phyloP scores from a whole-genome alignment of 1,140 invertebrate species.

The Dreissena polymorpha region DNA sequence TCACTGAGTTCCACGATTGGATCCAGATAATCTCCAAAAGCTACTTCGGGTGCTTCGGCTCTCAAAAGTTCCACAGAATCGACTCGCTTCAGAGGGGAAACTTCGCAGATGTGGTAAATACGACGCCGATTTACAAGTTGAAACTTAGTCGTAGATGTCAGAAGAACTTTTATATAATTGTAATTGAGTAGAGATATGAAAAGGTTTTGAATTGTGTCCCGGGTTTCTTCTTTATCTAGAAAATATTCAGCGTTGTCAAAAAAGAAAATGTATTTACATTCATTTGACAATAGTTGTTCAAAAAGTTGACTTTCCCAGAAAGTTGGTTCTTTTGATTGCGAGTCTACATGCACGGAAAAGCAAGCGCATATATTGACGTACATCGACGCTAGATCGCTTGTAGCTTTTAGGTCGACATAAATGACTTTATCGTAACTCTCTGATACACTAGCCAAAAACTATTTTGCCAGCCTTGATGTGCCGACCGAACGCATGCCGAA shows the following conservation, averaged over 20 bases:
- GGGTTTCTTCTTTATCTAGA: not conserved
- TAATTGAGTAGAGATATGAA: too few species aligned
- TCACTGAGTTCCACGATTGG: conserved; percentile 1
- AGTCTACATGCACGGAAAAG: too few species aligned
- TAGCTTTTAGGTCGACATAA: too few species aligned
- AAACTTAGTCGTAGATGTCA: conserved; percentile 11
- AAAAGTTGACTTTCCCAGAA: too few species aligned
- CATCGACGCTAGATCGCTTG: too few species aligned
- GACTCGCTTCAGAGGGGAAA: not conserved
- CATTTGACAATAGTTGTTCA: too few species aligned
- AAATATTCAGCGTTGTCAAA: conserved; percentile 26
- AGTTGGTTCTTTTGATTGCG: too few species aligned
- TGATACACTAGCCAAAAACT: conserved; percentile 9
- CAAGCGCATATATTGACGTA: too few species aligned
- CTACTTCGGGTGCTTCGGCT: not conserved
- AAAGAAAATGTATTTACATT: not conserved
- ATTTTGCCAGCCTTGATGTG: conserved; percentile 42
- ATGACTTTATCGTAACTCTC: too few species aligned
- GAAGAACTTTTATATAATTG: not conserved
- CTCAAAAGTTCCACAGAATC: not conserved
- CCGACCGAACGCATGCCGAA: conserved; percentile 52
- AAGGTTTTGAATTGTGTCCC: too few species aligned
- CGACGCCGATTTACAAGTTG: not conserved
- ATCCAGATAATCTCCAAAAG: conserved; percentile 12
- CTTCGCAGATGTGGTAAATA: not conserved